Evolutionary conservation across 2,888 invertebrate genomes (phyloP).

Genomic region (Phengaris arion): DNA sequence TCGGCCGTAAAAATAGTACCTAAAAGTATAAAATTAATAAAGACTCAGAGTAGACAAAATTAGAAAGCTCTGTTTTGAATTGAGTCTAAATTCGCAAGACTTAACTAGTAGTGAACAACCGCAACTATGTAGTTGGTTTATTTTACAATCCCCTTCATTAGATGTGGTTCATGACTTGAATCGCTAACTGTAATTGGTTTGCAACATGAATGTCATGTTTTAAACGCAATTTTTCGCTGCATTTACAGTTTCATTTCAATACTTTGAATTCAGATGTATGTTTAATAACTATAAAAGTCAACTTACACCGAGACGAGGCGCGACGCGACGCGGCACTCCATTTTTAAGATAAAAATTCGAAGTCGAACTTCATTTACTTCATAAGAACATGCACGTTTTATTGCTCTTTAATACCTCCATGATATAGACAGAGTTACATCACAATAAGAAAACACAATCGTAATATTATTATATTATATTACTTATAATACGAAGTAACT

Average conservation of each 20-base stretch:
- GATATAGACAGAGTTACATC: no score
- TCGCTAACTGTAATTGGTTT: conserved; percentile 19
- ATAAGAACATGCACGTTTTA: no score
- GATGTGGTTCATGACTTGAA: conserved; percentile 19
- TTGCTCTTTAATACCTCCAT: no score
- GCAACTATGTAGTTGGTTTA: neutral
- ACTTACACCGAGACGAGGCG: no score
- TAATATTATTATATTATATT: no score
- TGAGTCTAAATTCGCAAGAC: conserved; percentile 6
- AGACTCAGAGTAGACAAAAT: conserved; percentile 3
- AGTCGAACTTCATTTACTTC: no score
- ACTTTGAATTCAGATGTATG: neutral
- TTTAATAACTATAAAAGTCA: no score
- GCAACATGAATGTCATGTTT: conserved; percentile 7
- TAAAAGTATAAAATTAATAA: neutral
- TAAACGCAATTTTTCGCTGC: neutral
- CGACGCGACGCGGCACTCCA: no score
- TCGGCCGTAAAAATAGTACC: no score
- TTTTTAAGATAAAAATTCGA: no score
- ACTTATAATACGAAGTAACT: no score
- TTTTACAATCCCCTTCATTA: conserved; percentile 22
- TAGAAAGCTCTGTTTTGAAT: conserved; percentile 5
- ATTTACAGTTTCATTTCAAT: neutral
- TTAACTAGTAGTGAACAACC: neutral
- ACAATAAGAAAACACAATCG: no score